These are phyloP conservation scores for Argynnis bischoffii DNA, from an alignment of 2,888 invertebrate genomes.

Conservation along the genomic window DNA sequence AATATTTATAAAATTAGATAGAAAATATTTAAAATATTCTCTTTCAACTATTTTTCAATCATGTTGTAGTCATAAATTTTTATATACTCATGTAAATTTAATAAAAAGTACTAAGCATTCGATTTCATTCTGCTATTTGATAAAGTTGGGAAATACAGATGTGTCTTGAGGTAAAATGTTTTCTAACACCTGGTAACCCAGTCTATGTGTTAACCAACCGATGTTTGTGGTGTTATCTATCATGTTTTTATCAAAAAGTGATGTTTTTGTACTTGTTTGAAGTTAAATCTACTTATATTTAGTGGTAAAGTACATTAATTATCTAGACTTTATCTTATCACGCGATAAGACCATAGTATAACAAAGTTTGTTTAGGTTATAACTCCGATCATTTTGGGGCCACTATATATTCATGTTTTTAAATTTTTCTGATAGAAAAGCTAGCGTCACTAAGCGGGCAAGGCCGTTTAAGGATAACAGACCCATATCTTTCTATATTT, in stretches of 20 bases:
- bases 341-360: conserved; percentile 54
- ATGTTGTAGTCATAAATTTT: no score
- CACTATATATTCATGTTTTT: conserved; percentile 67
- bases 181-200: conserved; percentile 9
- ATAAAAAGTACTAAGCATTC: no score
- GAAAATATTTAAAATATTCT: no score
- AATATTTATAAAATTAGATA: no score
- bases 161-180: not conserved
- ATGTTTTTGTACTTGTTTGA: conserved; percentile 71
- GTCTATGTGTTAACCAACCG: conserved; percentile 47
- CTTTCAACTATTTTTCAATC: no score
- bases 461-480: conserved; percentile 24
- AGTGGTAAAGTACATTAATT: conserved; percentile 70
- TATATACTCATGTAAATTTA: no score
- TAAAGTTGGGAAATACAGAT: not conserved
- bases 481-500: conserved; percentile 16
- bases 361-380: conserved; percentile 69
- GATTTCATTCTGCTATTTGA: no score
- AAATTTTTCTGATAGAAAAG: conserved; percentile 59
- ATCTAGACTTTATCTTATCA: conserved; percentile 65
- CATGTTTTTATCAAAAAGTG: conserved; percentile 81
- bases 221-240: conserved; percentile 73
- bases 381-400: conserved; percentile 47
- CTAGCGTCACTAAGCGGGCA: conserved; percentile 18
- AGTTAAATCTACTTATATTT: conserved; percentile 66